Percentiles rank a stretch among this genome's conserved stretches.
Conservation (phyloP, 2,888 invertebrate species). For the Platypus cylindrus region DNA sequence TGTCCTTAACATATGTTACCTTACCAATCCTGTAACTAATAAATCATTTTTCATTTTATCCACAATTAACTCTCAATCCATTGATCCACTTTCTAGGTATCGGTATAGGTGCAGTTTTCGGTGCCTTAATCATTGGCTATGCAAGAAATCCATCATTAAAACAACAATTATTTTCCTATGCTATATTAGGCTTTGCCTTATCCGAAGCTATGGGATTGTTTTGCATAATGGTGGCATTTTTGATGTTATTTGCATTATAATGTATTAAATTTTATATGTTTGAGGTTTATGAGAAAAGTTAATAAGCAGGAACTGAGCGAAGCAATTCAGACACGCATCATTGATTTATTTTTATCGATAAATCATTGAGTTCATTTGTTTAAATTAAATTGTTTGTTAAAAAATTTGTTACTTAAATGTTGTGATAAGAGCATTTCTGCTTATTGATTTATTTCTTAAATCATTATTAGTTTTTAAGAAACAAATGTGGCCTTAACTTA, state of each 20-base stretch:
- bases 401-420: no score
- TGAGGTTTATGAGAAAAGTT: no score
- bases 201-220: constrained; percentile 99
- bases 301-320: no score
- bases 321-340: no score
- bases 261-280: no score
- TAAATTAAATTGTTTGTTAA: no score
- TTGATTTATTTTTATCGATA: no score
- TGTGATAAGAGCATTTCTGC: no score
- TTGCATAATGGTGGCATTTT: constrained; percentile 97
- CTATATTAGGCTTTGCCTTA: constrained; percentile 93
- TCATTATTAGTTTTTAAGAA: no score
- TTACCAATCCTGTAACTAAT: not conserved
- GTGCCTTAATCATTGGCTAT: constrained; percentile 91
- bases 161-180: constrained; percentile 95
- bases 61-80: constrained; percentile 2
- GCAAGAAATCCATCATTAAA: constrained; percentile 94
- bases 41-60: not conserved
- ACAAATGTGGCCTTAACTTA: no score
- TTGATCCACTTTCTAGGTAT: constrained; percentile 66
- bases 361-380: no score
- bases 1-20: not conserved
- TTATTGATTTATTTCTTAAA: no score
- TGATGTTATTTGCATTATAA: constrained; percentile 93
- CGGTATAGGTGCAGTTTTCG: constrained; percentile 96